Conservation (phyloP, 2,113 vertebrate species). For the Proteles cristata region DNA sequence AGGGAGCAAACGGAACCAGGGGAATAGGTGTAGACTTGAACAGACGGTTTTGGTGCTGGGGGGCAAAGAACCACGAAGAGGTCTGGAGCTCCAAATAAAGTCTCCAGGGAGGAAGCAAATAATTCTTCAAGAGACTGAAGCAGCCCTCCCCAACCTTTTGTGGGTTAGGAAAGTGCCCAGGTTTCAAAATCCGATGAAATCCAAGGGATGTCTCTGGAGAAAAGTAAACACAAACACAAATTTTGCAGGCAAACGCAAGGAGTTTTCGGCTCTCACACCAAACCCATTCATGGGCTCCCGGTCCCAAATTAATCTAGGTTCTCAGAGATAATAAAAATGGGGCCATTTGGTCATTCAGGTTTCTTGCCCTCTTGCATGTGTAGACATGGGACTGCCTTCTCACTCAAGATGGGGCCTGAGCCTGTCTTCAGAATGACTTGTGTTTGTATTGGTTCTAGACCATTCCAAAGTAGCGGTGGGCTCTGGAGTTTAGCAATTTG, state of each 20-base stretch:
- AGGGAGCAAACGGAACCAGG: background rate
- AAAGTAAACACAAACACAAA: conserved; percentile 2
- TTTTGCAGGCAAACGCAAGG: background rate
- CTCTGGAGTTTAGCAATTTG: background rate
- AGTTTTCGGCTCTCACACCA: background rate
- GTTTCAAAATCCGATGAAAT: conserved; percentile 26
- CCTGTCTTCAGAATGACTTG: background rate
- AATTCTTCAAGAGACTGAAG: background rate
- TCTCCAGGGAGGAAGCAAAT: background rate
- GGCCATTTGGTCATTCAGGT: background rate
- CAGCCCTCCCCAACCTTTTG: background rate
- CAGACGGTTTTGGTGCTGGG: background rate
- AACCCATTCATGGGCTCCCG: background rate
- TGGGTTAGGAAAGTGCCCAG: background rate
- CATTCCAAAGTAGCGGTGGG: background rate
- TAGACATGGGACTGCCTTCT: conserved; percentile 1
- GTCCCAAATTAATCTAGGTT: background rate
- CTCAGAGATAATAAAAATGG: background rate
- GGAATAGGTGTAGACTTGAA: background rate
- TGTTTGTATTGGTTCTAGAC: background rate
- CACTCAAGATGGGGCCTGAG: background rate
- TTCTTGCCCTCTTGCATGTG: background rate
- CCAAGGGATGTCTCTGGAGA: background rate
- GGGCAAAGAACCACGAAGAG: background rate
- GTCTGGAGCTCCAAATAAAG: background rate